Evolutionary conservation across 2,888 invertebrate species (phyloP).

Genomic region (Stegana nigrithorax): DNA sequence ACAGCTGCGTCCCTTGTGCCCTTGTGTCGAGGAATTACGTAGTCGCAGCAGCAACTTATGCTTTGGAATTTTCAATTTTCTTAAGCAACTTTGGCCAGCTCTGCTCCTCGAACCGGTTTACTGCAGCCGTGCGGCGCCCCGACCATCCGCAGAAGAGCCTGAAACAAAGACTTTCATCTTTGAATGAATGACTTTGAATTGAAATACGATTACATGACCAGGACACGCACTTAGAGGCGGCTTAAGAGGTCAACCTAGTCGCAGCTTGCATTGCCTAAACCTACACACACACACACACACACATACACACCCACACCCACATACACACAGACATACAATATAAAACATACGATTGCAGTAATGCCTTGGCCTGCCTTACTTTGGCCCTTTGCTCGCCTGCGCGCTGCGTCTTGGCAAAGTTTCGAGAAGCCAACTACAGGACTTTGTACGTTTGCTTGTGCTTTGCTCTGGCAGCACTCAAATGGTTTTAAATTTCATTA

Average conservation of each 20-base stretch:
- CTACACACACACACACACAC: too few species aligned
- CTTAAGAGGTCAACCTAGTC: constrained; percentile 47
- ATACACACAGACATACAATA: constrained; percentile 16
- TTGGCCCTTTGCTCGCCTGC: constrained; percentile 22
- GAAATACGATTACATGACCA: constrained; percentile 67
- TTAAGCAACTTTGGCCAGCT: constrained; percentile 43
- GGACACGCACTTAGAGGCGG: constrained; percentile 60
- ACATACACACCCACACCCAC: constrained; percentile 27
- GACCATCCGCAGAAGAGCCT: constrained; percentile 7
- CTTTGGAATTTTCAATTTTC: constrained; percentile 65
- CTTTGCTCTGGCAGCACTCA: constrained; percentile 27
- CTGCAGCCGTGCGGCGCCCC: background rate
- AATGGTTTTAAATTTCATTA: constrained; percentile 54
- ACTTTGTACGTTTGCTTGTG: constrained; percentile 15
- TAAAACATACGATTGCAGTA: too few species aligned
- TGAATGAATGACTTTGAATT: constrained; percentile 57
- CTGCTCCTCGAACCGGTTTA: background rate
- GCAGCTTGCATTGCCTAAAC: background rate
- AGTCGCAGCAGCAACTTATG: too few species aligned
- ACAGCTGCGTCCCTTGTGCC: background rate
- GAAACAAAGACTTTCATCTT: constrained; percentile 25
- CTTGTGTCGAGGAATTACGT: too few species aligned
- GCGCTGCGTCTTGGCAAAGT: constrained; percentile 34
- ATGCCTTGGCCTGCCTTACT: background rate
- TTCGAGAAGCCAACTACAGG: constrained; percentile 22